Percentiles rank a stretch among this genome's conserved stretches.
phyloP scores from a whole-genome alignment of 1,140 invertebrate species.

The Drosophila arawakana region DNA sequence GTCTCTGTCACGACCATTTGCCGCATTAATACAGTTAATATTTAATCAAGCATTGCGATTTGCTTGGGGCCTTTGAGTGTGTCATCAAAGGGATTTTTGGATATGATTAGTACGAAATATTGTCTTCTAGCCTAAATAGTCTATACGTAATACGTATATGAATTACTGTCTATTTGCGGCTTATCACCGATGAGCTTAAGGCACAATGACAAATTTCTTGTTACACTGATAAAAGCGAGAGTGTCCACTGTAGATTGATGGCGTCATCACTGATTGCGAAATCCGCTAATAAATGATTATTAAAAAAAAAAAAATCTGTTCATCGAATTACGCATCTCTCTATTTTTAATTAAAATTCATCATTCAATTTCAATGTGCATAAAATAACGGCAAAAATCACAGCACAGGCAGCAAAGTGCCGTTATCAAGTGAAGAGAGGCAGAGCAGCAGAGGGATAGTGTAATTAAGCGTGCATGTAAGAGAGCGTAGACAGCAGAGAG shows the following conservation, averaged over 20 bases:
- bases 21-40: slow-evolving; percentile 46
- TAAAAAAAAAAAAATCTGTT: slow-evolving; percentile 13
- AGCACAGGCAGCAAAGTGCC: slow-evolving; percentile 45
- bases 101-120: slow-evolving; percentile 22
- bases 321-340: slow-evolving; percentile 37
- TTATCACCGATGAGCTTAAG: slow-evolving; percentile 4
- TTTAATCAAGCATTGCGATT: slow-evolving; percentile 32
- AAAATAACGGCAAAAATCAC: slow-evolving; percentile 25
- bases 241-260: slow-evolving; percentile 16
- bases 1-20: slow-evolving; percentile 44
- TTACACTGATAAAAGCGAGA: slow-evolving; percentile 21
- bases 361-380: slow-evolving; percentile 8
- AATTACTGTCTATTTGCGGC: background rate
- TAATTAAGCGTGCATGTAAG: no score
- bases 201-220: slow-evolving; percentile 36
- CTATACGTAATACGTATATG: no score
- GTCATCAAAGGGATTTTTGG: slow-evolving; percentile 37
- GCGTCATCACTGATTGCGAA: slow-evolving; percentile 13
- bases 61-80: background rate
- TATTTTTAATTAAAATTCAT: slow-evolving; percentile 42
- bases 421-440: slow-evolving; percentile 31
- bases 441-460: background rate
- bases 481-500: background rate
- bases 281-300: background rate
- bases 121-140: background rate